These are phyloP conservation scores for Cavia porcellus DNA, from an alignment of 2,113 vertebrate genomes.

Conservation along the genomic window DNA sequence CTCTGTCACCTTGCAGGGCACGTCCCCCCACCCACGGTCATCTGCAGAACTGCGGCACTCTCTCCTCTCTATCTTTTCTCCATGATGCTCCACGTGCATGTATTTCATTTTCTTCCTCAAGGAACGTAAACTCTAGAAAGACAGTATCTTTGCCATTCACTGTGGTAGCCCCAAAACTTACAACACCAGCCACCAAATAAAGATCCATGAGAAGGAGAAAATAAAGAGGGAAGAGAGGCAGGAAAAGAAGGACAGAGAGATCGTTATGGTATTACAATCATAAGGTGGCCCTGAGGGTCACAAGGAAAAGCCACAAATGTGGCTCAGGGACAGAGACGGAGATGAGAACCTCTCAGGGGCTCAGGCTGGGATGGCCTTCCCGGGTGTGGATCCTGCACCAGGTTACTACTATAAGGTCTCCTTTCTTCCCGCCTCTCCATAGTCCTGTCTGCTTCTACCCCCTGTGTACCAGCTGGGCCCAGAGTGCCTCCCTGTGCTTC, in stretches of 20 bases:
- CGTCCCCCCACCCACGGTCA: too few species aligned
- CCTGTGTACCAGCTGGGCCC: background rate
- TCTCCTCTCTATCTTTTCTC: background rate
- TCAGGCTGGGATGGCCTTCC: background rate
- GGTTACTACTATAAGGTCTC: background rate
- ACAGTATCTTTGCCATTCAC: background rate
- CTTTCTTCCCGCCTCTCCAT: background rate
- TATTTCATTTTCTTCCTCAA: background rate
- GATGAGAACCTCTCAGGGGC: background rate
- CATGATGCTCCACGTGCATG: accelerated
- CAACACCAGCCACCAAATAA: background rate
- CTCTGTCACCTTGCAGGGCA: background rate
- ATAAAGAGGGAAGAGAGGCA: background rate
- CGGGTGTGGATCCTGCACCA: background rate
- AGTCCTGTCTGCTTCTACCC: background rate
- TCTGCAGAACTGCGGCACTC: too few species aligned
- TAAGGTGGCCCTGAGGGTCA: background rate
- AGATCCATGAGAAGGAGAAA: background rate
- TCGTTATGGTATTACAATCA: accelerated
- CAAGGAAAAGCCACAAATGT: background rate
- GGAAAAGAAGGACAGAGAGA: background rate
- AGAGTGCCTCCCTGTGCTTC: background rate
- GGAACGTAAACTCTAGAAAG: background rate
- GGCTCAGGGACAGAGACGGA: background rate
- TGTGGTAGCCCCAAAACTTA: background rate